A percentile compares a stretch with the other conserved stretches of the same genome.
These are phyloP conservation scores for Hypanus sabinus DNA, from an alignment of 2,113 vertebrate species.

Conservation along the genomic window DNA sequence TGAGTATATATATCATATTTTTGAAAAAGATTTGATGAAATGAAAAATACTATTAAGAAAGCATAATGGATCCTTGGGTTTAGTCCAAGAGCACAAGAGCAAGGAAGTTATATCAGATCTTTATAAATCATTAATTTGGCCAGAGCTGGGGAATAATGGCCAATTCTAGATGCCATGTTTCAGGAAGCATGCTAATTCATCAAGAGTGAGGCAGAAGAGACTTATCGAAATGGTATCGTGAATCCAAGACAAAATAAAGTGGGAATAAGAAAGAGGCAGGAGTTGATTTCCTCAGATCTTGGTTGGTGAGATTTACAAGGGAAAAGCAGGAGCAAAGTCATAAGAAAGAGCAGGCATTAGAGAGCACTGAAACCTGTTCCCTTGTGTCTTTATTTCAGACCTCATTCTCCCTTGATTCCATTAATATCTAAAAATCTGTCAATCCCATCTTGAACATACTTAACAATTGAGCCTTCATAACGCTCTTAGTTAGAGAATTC, in stretches of 20 bases:
- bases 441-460: too few relatives aligned
- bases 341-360: too few relatives aligned
- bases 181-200: too few relatives aligned
- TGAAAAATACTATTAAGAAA: not conserved
- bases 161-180: not conserved
- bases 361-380: too few relatives aligned
- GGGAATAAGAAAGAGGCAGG: not conserved
- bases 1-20: not conserved
- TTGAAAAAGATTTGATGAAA: not conserved
- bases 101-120: not conserved
- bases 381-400: too few relatives aligned
- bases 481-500: too few relatives aligned
- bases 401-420: too few relatives aligned
- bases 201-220: not conserved
- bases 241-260: not conserved
- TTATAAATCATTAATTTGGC: not conserved
- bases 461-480: too few relatives aligned
- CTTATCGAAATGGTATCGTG: not conserved
- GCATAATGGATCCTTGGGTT: not conserved
- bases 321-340: not conserved
- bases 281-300: not conserved
- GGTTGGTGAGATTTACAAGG: not conserved
- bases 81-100: not conserved
- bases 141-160: not conserved
- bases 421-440: too few relatives aligned